Base-by-base conservation (phyloP, 2,888 invertebrate genomes). In the Cheiracanthium punctorium region DNA sequence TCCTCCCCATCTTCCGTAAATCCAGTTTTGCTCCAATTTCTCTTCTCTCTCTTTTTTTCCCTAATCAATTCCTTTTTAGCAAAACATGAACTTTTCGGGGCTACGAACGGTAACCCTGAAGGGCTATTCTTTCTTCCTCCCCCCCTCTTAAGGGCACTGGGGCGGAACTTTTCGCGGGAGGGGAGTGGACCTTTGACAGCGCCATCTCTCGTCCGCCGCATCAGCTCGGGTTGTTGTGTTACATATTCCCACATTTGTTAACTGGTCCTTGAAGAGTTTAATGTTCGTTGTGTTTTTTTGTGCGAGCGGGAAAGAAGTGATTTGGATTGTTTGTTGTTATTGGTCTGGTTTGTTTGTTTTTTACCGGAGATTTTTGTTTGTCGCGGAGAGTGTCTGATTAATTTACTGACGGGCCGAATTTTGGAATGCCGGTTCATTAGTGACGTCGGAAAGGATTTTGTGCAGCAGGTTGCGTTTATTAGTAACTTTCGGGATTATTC, bases 1-100 rank as follows among this genome's bases (percentile, higher is more conserved):
- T 37, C 10, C 10, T 37, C 10, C 37, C 24, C 28, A 17, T 30
- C n/a, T 29, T n/a, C 20, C 32, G 10, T 20, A 48, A 28, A 30
- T 32, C 71, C 64, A 67, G 65, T 48, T 73, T 74, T 81, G 80
- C 80, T 81, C 80, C 74, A 81, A 67, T 81, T 81, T 81, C 30
- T n/a, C n/a, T n/a, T n/a, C n/a, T n/a, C n/a, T n/a, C n/a, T n/a
- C n/a, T n/a, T n/a, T n/a, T n/a, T n/a, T 30, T 52, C 24, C 33
- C 28, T 69, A 65, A 65, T 72, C 41, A 72, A 73, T 65, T 24
- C 41, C 43, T n/a, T n/a, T n/a, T n/a, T n/a, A n/a, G n/a, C n/a
- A n/a, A 41, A 64, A 67, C 1, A 29, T 67, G 58, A 58, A 58
- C 58, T 58, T 58, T 58, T 58, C 58, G 58, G 58, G 58, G 58